These are phyloP conservation scores for Actinopyga echinites DNA, from an alignment of 53 echinoderm and acorn worm species.

Conservation along the genomic window DNA sequence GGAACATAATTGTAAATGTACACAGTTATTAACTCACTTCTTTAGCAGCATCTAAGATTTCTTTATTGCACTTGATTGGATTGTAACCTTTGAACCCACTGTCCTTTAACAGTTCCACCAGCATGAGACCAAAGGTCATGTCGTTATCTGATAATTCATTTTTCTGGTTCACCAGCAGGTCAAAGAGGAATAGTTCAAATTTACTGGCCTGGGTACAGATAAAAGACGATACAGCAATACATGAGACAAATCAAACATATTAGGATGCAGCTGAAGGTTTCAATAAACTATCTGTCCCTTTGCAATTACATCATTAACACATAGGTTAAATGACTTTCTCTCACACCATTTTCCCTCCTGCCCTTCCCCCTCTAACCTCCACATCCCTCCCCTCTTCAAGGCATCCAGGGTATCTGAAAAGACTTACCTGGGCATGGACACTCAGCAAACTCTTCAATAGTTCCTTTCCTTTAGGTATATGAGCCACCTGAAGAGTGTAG, in stretches of 20 bases:
- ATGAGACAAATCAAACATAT: no score
- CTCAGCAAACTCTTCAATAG: constrained; percentile 81
- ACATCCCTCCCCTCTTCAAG: no score
- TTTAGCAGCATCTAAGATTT: constrained; percentile 52
- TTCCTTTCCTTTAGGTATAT: constrained; percentile 66
- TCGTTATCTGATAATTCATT: constrained; percentile 58
- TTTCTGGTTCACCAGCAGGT: constrained; percentile 75
- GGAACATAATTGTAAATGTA: not conserved
- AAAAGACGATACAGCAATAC: not conserved
- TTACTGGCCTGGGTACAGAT: constrained; percentile 70
- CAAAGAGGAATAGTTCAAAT: constrained; percentile 85
- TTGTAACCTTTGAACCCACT: constrained; percentile 79
- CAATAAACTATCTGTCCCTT: no score
- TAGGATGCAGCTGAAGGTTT: no score
- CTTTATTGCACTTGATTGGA: constrained; percentile 54
- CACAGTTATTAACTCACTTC: constrained; percentile 55
- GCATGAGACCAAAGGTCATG: constrained; percentile 46
- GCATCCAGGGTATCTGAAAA: not conserved
- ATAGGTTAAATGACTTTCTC: not conserved
- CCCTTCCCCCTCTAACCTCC: not conserved
- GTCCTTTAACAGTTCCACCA: constrained; percentile 68
- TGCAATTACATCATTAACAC: no score
- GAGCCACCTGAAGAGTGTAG: constrained; percentile 74
- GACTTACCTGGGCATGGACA: constrained; percentile 78
- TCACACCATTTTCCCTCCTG: not conserved